Evolutionary conservation across 2,888 invertebrate genomes (phyloP).

Genomic region (Standfussiana lucernea): DNA sequence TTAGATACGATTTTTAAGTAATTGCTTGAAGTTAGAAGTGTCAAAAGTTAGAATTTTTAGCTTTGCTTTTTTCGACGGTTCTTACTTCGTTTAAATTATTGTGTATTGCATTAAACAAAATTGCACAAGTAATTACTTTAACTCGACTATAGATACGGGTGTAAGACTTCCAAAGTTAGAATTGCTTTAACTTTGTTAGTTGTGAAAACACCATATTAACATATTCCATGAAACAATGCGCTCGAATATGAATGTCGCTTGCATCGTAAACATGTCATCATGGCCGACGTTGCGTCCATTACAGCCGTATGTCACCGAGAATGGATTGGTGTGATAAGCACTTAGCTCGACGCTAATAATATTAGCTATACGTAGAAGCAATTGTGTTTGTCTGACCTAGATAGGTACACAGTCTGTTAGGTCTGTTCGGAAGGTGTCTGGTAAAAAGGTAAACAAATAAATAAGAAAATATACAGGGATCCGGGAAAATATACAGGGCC

Average conservation of each 20-base stretch:
- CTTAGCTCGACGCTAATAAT: slow-evolving; percentile 31
- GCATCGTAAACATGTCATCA: slow-evolving; percentile 8
- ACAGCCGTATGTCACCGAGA: slow-evolving; percentile 31
- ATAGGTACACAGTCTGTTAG: neutral
- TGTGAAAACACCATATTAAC: neutral
- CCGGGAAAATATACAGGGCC: neutral
- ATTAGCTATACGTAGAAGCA: slow-evolving; percentile 12
- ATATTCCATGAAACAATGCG: slow-evolving; percentile 2
- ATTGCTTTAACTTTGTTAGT: neutral
- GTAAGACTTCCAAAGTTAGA: neutral
- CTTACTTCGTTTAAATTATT: too few species aligned
- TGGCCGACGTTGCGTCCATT: slow-evolving; percentile 42
- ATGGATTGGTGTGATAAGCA: slow-evolving; percentile 42
- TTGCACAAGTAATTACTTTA: too few species aligned
- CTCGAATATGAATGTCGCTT: slow-evolving; percentile 5
- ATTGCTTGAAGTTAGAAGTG: too few species aligned
- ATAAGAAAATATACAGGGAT: neutral
- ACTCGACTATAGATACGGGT: too few species aligned
- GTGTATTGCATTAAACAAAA: too few species aligned
- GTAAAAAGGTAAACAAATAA: neutral
- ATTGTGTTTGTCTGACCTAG: slow-evolving; percentile 50
- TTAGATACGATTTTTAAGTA: too few species aligned
- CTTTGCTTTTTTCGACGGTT: too few species aligned
- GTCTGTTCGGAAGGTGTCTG: neutral
- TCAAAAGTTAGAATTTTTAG: too few species aligned